These are phyloP conservation scores for Felis chaus DNA, from an alignment of 2,113 vertebrate species.

Conservation along the genomic window DNA sequence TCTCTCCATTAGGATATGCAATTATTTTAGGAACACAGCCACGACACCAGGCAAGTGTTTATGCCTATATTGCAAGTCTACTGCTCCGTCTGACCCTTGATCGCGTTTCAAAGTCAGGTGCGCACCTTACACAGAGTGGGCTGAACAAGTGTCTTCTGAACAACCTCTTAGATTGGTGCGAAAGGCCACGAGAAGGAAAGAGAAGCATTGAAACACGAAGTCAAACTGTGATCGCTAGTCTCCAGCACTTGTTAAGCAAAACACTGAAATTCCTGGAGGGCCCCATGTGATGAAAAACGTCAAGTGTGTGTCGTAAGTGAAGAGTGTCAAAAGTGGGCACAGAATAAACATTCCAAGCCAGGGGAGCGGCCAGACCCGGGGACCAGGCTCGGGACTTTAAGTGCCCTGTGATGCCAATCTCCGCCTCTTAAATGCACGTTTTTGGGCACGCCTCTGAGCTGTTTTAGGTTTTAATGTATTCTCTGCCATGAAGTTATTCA, in stretches of 20 bases:
- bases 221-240: neutral
- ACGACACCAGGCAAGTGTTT: neutral
- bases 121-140: neutral
- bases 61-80: neutral
- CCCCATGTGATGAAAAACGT: neutral
- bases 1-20: neutral
- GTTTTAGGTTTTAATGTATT: slow-evolving; percentile 48
- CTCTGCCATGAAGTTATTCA: slow-evolving; percentile 31
- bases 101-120: neutral
- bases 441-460: neutral
- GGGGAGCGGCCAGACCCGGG: neutral
- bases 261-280: neutral
- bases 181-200: neutral
- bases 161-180: neutral
- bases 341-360: neutral
- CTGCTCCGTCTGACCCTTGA: neutral
- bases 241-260: neutral
- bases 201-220: neutral
- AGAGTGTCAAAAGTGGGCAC: neutral
- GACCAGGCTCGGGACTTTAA: rapidly evolving
- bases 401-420: neutral
- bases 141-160: neutral
- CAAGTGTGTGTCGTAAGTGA: neutral
- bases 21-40: neutral
- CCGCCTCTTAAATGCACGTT: neutral